Evolutionary conservation across 2,113 vertebrate genomes (phyloP).

Genomic region (Trachemys scripta): DNA sequence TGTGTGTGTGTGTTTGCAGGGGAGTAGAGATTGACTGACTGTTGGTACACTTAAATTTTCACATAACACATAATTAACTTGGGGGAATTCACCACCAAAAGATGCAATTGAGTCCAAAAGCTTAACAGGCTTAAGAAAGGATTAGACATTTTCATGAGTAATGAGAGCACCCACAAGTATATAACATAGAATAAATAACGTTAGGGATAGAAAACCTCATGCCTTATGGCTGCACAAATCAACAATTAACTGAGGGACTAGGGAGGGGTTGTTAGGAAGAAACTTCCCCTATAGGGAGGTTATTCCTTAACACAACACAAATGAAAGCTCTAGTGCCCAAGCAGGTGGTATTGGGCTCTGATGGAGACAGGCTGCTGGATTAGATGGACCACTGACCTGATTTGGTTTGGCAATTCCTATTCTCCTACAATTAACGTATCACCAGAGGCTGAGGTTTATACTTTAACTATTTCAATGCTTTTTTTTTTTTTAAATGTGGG

Average conservation of each 20-base stretch:
- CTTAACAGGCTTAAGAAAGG: not conserved
- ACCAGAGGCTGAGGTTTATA: not conserved
- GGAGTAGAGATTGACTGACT: not conserved
- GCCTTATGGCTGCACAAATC: not conserved
- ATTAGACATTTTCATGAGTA: not conserved
- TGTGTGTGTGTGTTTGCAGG: not conserved
- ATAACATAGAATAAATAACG: not conserved
- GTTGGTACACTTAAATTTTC: not conserved
- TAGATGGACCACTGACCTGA: fast-evolving
- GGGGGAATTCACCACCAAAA: not conserved
- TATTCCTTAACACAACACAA: not conserved
- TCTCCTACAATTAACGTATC: not conserved
- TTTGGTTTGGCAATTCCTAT: not conserved
- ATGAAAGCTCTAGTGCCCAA: not conserved
- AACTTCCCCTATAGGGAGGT: fast-evolving
- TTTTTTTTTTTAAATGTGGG: not conserved
- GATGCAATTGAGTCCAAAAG: not conserved
- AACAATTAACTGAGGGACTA: not conserved
- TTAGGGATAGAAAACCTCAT: not conserved
- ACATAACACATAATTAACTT: not conserved
- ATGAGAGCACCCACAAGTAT: not conserved
- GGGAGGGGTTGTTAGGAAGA: not conserved
- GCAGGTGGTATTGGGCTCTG: not conserved
- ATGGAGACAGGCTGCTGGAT: not conserved
- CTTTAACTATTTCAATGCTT: not conserved